These are phyloP conservation scores for Lota lota DNA, from an alignment of 2,113 vertebrate species.

Conservation along the genomic window DNA sequence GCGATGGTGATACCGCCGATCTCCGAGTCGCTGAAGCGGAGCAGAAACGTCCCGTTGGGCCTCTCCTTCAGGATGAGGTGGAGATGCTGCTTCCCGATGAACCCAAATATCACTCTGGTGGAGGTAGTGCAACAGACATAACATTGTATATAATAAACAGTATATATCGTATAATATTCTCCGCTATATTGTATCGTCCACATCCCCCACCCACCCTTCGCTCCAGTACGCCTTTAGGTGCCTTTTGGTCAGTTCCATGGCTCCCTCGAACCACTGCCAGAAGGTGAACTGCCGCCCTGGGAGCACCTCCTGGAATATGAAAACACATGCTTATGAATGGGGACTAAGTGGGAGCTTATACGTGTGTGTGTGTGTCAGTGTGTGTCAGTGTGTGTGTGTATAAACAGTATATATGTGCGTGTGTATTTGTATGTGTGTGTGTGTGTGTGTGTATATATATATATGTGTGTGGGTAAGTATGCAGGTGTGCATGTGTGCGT, in stretches of 20 bases:
- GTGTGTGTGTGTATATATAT: neutral
- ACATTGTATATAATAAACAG: neutral
- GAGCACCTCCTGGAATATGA: slow-evolving; percentile 84
- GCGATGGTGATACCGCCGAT: slow-evolving; percentile 96
- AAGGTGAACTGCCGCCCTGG: slow-evolving; percentile 91
- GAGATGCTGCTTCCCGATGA: slow-evolving; percentile 93
- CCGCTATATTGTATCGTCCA: neutral
- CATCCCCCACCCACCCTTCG: slow-evolving; percentile 72
- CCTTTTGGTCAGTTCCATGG: slow-evolving; percentile 93
- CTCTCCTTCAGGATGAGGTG: slow-evolving; percentile 81
- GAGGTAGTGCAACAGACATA: slow-evolving; percentile 11
- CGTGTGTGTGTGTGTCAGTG: no score
- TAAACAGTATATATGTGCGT: neutral
- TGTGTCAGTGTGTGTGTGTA: no score
- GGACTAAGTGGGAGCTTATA: neutral
- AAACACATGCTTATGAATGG: neutral
- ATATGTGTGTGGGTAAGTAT: no score
- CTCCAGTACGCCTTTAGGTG: slow-evolving; percentile 92
- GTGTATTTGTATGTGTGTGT: neutral
- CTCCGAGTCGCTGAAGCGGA: slow-evolving; percentile 97
- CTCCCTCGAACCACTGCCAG: slow-evolving; percentile 99
- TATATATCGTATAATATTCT: neutral
- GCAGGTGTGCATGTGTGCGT: no score
- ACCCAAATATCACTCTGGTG: slow-evolving; percentile 87
- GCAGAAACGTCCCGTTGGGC: slow-evolving; percentile 87